Base-by-base conservation (phyloP, 2,797 vertebrate genomes). In the Adelosebastes latens region DNA sequence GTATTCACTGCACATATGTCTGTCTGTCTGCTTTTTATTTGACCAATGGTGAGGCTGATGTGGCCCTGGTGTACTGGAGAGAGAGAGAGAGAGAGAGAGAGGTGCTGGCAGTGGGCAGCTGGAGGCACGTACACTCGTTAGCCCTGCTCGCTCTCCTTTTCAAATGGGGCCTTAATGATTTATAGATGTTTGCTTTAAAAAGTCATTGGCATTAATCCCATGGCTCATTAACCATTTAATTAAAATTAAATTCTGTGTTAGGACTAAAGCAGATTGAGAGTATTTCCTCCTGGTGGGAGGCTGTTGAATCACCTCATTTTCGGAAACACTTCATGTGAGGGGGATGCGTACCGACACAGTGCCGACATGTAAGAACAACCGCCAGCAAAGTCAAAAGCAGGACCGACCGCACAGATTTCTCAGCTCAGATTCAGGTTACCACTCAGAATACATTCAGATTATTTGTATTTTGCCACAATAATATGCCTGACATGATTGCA, bases 201-300 rank as follows among this genome's bases (percentile, higher is more conserved):
- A 96, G 95, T 94, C 95, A 96, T 95, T 95, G 95, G 95, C 96
- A 96, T 96, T 96, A 96, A 96, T 96, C 95, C 95, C 95, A 96
- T 94, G 96, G 95, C 95, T 96, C 96, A 96, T 96, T 96, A 96
- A 96, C 94, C 90, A 94, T 96, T 96, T 96, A 96, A 96, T 96
- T 96, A 96, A 96, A 96, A 96, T 96, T 93, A 96, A 96, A 96
- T 96, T 96, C 91, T 90, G 90, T 94, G 91, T 95, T 94, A 94
- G 94, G 92, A 95, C 93, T 95, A 94, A 94, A 95, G 94, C 95
- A 96, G 95, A 95, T 96, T 95, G 95, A 94, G 93, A 93, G 92
- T 88, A 92, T 94, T 94, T 92, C 91, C 92, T 95, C 93, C 92
- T 95, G 93, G 92, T 94, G 93, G 93, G 95, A 93, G 92, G 93